Conservation (phyloP, 2,888 invertebrate genomes). For the Lacanobia wlatinum region DNA sequence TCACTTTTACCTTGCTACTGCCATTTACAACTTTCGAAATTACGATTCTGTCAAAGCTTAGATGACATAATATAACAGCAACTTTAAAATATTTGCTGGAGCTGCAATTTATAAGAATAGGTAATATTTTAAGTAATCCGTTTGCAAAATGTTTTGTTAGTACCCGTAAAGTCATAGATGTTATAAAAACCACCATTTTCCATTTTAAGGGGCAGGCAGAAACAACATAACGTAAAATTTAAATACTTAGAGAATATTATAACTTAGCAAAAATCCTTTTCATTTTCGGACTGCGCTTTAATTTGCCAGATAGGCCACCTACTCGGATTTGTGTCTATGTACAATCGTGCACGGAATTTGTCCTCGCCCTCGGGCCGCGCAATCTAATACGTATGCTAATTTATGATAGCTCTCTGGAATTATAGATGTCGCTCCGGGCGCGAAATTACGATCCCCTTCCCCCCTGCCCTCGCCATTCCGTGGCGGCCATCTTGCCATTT, state of each 20-base stretch:
- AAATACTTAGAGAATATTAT: background rate
- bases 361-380: conserved; percentile 74
- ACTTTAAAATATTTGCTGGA: no score
- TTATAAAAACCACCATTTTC: no score
- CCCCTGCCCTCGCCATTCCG: conserved; percentile 64
- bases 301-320: conserved; percentile 67
- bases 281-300: conserved; percentile 65
- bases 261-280: background rate
- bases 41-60: background rate
- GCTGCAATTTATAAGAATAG: no score
- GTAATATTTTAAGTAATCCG: no score
- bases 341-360: conserved; percentile 83
- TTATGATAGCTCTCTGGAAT: conserved; percentile 87
- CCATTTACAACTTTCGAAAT: background rate
- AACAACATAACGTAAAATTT: no score
- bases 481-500: conserved; percentile 85
- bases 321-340: conserved; percentile 72
- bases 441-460: conserved; percentile 82
- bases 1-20: background rate
- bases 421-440: conserved; percentile 88
- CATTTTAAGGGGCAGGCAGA: no score
- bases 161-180: no score
- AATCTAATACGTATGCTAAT: conserved; percentile 90
- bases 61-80: no score
- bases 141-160: background rate